A percentile compares a stretch with the other conserved stretches of the same genome.
phyloP scores from a whole-genome alignment of 2,113 vertebrate species.

The Morone chrysops region DNA sequence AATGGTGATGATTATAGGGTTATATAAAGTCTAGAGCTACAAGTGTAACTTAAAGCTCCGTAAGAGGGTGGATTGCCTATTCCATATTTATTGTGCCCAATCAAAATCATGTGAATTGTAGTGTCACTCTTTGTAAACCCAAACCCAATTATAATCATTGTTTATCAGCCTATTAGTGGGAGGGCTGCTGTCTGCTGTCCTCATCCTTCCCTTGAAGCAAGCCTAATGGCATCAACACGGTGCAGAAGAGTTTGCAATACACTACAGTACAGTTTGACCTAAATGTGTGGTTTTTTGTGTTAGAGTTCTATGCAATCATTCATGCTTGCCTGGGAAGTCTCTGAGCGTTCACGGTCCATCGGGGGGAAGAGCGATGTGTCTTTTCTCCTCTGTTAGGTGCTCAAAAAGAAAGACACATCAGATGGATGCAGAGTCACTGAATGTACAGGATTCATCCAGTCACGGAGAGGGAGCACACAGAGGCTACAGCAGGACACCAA shows the following conservation, averaged over 20 bases:
- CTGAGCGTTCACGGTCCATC: background rate
- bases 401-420: slow-evolving; percentile 21
- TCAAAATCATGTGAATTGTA: slow-evolving; percentile 24
- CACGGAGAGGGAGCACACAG: background rate
- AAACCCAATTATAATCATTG: slow-evolving; percentile 37
- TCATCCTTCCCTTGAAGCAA: background rate
- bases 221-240: slow-evolving; percentile 18
- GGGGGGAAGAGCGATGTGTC: background rate
- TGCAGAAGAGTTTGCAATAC: slow-evolving; percentile 13
- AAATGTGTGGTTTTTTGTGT: slow-evolving; percentile 17
- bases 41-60: background rate
- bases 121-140: background rate
- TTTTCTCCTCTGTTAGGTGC: slow-evolving; percentile 36
- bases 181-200: slow-evolving; percentile 11
- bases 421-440: background rate
- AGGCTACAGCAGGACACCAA: background rate
- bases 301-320: slow-evolving; percentile 7
- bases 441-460: background rate
- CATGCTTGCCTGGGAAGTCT: background rate
- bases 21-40: background rate
- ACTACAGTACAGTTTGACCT: slow-evolving; percentile 12
- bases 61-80: background rate
- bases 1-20: background rate
- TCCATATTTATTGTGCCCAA: background rate
- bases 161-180: slow-evolving; percentile 26